These are phyloP conservation scores for Apostichopus japonicus DNA, from an alignment of 35 echinoderm and acorn worm species.

Conservation along the genomic window DNA sequence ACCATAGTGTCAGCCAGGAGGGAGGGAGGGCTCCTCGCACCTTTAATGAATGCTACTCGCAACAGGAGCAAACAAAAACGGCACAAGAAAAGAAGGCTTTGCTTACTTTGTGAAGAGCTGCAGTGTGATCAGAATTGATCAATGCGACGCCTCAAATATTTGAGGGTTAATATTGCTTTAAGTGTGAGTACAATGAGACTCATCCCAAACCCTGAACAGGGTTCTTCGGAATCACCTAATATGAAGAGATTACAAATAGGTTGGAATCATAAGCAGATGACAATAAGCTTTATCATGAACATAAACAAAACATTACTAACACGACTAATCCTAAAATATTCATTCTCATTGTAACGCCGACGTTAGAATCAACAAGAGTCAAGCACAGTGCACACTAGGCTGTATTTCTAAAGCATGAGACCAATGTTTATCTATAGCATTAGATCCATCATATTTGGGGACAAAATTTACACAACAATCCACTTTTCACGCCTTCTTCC, in stretches of 20 bases:
- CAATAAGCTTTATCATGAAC: no score
- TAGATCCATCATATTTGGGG: no score
- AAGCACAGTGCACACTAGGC: no score
- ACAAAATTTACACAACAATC: no score
- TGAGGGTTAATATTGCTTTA: conserved; percentile 14
- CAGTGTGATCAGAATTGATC: neutral
- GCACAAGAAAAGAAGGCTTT: conserved; percentile 8
- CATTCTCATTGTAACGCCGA: no score
- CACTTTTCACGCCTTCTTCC: no score
- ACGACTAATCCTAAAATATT: no score
- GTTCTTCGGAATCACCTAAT: conserved; percentile 14
- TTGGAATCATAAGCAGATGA: conserved; percentile 10
- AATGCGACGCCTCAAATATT: conserved; percentile 9
- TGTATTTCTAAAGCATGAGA: no score
- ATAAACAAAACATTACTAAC: no score
- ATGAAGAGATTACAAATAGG: conserved; percentile 14
- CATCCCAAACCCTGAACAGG: conserved; percentile 16
- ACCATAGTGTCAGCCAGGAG: neutral
- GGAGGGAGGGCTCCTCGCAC: neutral
- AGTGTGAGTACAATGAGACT: conserved; percentile 5
- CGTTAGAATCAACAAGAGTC: no score
- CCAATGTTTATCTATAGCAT: no score
- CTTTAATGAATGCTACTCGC: conserved; percentile 3
- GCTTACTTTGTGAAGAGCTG: conserved; percentile 12
- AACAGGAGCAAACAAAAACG: conserved; percentile 9